phyloP scores from a whole-genome alignment of 2,888 invertebrate species.

The Nomada lathburiana region DNA sequence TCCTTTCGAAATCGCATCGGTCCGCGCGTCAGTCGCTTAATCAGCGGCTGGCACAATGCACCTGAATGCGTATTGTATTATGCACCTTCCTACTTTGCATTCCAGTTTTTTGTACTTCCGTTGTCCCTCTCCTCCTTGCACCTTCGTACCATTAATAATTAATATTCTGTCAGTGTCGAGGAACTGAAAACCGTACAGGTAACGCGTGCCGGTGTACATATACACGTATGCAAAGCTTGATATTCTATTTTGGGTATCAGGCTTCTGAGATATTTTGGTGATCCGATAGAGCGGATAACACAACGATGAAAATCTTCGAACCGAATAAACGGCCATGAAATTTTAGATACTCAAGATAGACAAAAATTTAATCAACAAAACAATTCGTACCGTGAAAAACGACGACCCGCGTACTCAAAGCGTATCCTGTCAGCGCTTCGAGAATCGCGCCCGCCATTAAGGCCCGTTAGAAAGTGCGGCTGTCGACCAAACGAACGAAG shows the following conservation, averaged over 20 bases:
- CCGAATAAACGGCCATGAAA: background rate
- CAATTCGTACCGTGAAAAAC: background rate
- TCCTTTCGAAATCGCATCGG: conserved; percentile 59
- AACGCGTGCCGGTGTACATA: too few species aligned
- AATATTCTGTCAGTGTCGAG: conserved; percentile 12
- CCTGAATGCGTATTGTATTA: conserved; percentile 61
- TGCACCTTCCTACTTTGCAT: conserved; percentile 35
- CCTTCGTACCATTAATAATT: conserved; percentile 10
- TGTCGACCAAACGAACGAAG: background rate
- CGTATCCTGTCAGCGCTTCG: background rate
- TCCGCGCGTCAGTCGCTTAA: conserved; percentile 52
- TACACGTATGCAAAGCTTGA: too few species aligned
- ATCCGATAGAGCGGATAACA: too few species aligned
- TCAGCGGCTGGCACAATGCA: conserved; percentile 49
- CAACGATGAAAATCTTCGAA: background rate
- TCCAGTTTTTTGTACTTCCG: conserved; percentile 38
- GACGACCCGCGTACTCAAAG: background rate
- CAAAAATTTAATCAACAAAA: background rate
- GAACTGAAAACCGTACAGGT: background rate
- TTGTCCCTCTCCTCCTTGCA: conserved; percentile 19
- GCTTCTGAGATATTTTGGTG: background rate
- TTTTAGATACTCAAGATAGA: too few species aligned
- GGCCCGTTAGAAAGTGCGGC: conserved; percentile 17
- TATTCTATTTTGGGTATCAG: background rate
- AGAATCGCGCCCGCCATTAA: background rate